These are phyloP conservation scores for Acanthaster planci DNA, from an alignment of 35 echinoderm and acorn worm genomes.

Conservation along the genomic window DNA sequence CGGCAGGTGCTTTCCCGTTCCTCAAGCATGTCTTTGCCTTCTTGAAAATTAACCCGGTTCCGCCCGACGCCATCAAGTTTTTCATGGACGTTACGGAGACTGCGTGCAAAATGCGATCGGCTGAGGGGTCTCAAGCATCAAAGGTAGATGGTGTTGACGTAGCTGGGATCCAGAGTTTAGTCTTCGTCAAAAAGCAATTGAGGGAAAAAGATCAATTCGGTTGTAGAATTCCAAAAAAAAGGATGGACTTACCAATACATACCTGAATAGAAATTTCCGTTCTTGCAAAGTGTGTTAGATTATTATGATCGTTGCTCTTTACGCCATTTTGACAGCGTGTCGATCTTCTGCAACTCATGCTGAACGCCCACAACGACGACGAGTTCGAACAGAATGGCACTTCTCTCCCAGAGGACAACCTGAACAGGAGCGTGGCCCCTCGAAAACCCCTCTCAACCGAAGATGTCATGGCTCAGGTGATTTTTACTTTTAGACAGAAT, in stretches of 20 bases:
- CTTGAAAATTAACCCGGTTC: conserved; percentile 15
- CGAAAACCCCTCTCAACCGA: conserved; percentile 29
- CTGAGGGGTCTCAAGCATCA: not conserved
- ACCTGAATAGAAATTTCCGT: no score
- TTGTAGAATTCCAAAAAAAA: no score
- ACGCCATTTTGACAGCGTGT: conserved; percentile 37
- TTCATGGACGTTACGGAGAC: conserved; percentile 41
- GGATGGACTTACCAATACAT: no score
- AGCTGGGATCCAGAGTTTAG: no score
- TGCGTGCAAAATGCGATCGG: conserved; percentile 23
- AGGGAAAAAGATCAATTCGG: no score
- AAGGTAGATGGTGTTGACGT: conserved; percentile 1
- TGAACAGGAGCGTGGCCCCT: not conserved
- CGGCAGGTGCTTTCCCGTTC: conserved; percentile 37
- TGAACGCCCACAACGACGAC: conserved; percentile 63
- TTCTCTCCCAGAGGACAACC: not conserved
- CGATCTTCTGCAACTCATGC: conserved; percentile 74
- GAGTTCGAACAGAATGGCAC: conserved; percentile 4
- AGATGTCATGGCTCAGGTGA: conserved; percentile 12
- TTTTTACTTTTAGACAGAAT: no score
- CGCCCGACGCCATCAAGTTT: conserved; percentile 29
- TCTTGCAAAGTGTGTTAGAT: not conserved
- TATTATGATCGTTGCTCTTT: not conserved
- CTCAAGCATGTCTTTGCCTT: conserved; percentile 14
- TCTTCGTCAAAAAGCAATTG: no score